Evolutionary conservation across 2,797 vertebrate species (phyloP).

Genomic region (Halcyon leucocephala): DNA sequence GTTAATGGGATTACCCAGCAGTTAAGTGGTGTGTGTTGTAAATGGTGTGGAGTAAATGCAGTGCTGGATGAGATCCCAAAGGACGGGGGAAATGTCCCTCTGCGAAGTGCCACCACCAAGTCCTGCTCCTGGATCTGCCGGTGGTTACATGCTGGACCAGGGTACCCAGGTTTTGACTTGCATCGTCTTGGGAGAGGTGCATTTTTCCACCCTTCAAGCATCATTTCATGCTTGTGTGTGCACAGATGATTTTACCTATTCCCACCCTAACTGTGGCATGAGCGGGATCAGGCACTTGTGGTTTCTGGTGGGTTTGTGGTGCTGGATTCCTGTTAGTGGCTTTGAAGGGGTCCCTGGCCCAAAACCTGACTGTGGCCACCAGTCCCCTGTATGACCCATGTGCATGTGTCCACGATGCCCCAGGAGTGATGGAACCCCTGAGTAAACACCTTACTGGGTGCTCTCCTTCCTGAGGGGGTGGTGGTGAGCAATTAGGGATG

Average conservation of each 20-base stretch:
- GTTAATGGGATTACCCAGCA: background rate
- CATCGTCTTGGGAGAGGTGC: background rate
- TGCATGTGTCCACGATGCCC: background rate
- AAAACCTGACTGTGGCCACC: background rate
- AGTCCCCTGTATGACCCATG: background rate
- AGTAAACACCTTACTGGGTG: background rate
- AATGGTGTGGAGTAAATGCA: background rate
- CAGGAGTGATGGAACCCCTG: rapidly evolving
- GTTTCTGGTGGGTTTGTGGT: background rate
- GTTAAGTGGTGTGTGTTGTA: background rate
- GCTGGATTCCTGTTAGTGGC: background rate
- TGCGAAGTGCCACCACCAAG: background rate
- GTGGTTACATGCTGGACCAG: rapidly evolving
- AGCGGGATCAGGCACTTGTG: background rate
- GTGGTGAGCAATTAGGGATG: background rate
- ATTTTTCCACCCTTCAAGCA: background rate
- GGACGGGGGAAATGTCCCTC: background rate
- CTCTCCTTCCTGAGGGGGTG: background rate
- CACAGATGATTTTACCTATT: slow-evolving; percentile 69
- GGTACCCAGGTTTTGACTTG: background rate
- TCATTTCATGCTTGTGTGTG: background rate
- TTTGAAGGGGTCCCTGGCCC: background rate
- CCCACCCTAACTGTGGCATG: background rate
- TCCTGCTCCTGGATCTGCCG: background rate
- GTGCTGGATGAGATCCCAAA: background rate